Evolutionary conservation across 2,113 vertebrate genomes (phyloP).

Genomic region (Amia ocellicauda): DNA sequence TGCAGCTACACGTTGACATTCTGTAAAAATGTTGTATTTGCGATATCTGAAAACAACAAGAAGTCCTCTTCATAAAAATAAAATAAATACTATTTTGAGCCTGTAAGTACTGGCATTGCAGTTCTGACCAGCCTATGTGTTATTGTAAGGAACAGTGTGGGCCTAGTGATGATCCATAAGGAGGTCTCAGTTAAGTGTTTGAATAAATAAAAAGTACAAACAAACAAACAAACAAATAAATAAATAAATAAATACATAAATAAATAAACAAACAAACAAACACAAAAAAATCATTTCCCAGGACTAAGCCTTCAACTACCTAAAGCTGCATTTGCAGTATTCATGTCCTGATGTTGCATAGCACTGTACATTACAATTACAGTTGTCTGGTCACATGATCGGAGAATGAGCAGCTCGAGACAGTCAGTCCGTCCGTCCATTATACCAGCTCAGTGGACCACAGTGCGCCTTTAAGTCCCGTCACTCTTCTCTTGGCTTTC

Average conservation of each 20-base stretch:
- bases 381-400: conserved; percentile 42
- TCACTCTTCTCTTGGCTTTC: conserved; percentile 46
- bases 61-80: conserved; percentile 15
- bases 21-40: conserved; percentile 23
- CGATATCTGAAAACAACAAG: neutral
- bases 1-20: conserved; percentile 36
- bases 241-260: neutral
- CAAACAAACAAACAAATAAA: too few relatives aligned
- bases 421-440: conserved; percentile 2
- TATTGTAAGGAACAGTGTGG: too few relatives aligned
- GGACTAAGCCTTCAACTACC: neutral
- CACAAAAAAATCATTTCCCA: neutral
- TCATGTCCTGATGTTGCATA: conserved; percentile 44
- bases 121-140: neutral
- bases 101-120: neutral
- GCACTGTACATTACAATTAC: conserved; percentile 32
- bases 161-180: neutral
- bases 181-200: too few relatives aligned
- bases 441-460: neutral
- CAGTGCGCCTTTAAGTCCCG: conserved; percentile 30
- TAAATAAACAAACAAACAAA: neutral
- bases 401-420: neutral
- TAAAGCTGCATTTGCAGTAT: neutral
- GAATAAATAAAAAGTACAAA: too few relatives aligned
- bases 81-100: conserved; percentile 16